Evolutionary conservation across 2,888 invertebrate species (phyloP), one percentile per base, ranked within the genome.

Genomic region (Epistrophe grossulariae): DNA sequence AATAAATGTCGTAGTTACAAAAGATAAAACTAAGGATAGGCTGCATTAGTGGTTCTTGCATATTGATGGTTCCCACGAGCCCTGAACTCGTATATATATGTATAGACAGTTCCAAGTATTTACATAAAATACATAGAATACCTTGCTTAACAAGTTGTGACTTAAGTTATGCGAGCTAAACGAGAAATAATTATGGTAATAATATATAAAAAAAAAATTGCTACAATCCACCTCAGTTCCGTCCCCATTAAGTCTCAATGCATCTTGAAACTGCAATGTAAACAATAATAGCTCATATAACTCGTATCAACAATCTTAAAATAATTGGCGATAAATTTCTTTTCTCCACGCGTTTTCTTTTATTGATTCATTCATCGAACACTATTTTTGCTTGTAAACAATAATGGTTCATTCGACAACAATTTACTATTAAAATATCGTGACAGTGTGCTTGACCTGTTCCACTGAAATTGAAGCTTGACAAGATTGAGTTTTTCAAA

Each of bases 321-420:
- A 35, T 52, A 31, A 45, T 43, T 45, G 62, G 43, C 15, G 15
- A 28, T 64, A 45, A 15, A 64, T 45, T 45, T 64, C 24, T 45
- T 45, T 31, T 64, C 2, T 45, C 28, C n/a, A 64, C n/a, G 43
- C 62, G 43, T 6, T 35, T 1, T 10, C n/a, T 24, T 45, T 31
- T 48, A 17, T 64, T 64, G n/a, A 66, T 66, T 48, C 52, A 64
- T 28, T 66, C 31, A 66, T 13, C 19, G 7, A 66, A 35, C 0
- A 66, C 10, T 13, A 50, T 17, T 17, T 48, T n/a, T 13, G 17
- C 17, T 35, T 48, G 17, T 35, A 48, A 17, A 50, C 19, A 48
- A 50, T n/a, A 7, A 6, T 6, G 28, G 9, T 60, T 4, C 43
- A 28, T 17, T 8, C 10, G 28, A 43, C 9, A 17, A 48, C 43